Evolutionary conservation across 2,888 invertebrate species (phyloP), one percentile per base, ranked within the genome.

Genomic region (Blera fallax): DNA sequence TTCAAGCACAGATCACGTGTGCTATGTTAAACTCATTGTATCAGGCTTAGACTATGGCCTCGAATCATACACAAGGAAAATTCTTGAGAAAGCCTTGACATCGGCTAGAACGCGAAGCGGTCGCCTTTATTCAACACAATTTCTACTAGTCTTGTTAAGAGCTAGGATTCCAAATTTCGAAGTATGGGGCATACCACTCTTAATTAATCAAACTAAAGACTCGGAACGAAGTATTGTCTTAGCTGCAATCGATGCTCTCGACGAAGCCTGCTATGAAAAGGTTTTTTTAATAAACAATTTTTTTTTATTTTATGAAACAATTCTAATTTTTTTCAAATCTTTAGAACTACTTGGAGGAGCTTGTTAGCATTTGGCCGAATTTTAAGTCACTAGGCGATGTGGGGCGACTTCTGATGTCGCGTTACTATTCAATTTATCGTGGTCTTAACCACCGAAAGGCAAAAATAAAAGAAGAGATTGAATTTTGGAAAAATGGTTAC

Each of bases 201-300:
- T 99, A 62, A 95, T 97, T 18, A 95, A 95, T 69, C 98, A 98
- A 92, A 93, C 99, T 37, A 95, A 95, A 88, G 99, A 99, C 91
- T 94, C 95, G 82, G 96, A 96, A 78, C 95, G 95, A 85, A 94
- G 95, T 43, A 96, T 99, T 29, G 95, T 96, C 7, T 93, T 96
- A 88, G 94, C 96, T 8, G 97, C 98, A 4, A 93, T 98, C 70
- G 94, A 95, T 87, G 95, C 96, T 74, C 93, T 99, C 50, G 97
- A 98, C 90, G 99, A 99, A 93, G 97, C 98, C n/a, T 97, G 97
- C 90, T 97, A 97, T 92, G 95, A 97, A 87, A 95, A 96, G 90
- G 96, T 96, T 24, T 24, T 24, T 24, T 24, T 24, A 3, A 3
- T 4, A 24, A 24, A 3, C 24, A 24, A 24, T 24, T 24, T 24